phyloP scores from a whole-genome alignment of 2,113 vertebrate species.

The Takifugu bimaculatus region DNA sequence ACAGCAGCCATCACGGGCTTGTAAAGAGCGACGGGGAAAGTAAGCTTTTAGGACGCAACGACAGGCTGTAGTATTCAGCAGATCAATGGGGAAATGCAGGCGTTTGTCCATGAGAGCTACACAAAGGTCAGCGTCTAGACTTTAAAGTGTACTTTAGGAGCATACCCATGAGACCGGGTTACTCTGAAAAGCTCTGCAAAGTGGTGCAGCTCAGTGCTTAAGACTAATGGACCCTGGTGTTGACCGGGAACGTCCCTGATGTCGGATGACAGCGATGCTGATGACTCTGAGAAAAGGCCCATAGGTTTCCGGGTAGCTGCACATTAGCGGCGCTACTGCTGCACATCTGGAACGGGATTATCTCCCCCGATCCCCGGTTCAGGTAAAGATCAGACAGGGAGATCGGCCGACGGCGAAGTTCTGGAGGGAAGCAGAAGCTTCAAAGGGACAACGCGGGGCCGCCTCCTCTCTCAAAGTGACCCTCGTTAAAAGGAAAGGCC shows the following conservation, averaged over 20 bases:
- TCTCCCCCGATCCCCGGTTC: background rate
- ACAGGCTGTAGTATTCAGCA: slow-evolving; percentile 16
- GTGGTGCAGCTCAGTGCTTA: slow-evolving; percentile 48
- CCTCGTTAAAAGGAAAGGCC: slow-evolving; percentile 44
- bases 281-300: slow-evolving; percentile 31
- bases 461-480: slow-evolving; percentile 31
- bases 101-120: slow-evolving; percentile 50
- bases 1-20: slow-evolving; percentile 4
- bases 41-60: background rate
- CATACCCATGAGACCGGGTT: slow-evolving; percentile 58
- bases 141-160: slow-evolving; percentile 66
- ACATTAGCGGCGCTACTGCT: too few species aligned
- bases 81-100: slow-evolving; percentile 48
- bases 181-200: slow-evolving; percentile 54
- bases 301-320: slow-evolving; percentile 2
- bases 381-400: too few species aligned
- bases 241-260: slow-evolving; percentile 53
- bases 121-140: slow-evolving; percentile 59
- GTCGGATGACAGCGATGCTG: slow-evolving; percentile 41
- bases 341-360: background rate
- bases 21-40: slow-evolving; percentile 10
- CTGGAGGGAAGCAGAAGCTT: slow-evolving; percentile 28
- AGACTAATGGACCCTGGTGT: slow-evolving; percentile 59
- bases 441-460: slow-evolving; percentile 44
- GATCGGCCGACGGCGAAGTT: background rate